Conservation (phyloP, 1,140 invertebrate genomes). For the Procambarus clarkii region DNA sequence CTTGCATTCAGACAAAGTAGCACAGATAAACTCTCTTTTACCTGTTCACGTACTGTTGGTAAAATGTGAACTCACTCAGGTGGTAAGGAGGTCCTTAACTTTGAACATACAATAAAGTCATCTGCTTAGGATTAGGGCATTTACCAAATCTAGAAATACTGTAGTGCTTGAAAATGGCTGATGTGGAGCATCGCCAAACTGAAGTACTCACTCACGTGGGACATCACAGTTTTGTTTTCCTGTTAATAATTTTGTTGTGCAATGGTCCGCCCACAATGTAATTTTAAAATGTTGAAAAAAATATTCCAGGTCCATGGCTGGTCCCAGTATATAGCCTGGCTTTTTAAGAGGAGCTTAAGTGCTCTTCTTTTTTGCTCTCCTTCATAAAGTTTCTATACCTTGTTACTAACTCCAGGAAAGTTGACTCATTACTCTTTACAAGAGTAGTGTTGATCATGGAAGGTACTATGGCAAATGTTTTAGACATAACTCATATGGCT, state of each 20-base stretch:
- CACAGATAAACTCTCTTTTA: not conserved
- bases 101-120: not conserved
- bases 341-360: not conserved
- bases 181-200: constrained; percentile 4
- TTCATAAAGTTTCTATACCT: not conserved
- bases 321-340: constrained; percentile 4
- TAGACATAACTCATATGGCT: not conserved
- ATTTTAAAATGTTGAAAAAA: not conserved
- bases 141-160: not conserved
- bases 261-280: not conserved
- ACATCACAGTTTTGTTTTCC: not conserved
- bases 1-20: not conserved
- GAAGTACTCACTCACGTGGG: not conserved
- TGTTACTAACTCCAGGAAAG: not conserved
- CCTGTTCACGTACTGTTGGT: not conserved
- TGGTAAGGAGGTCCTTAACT: not conserved
- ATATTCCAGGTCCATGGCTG: not conserved
- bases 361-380: not conserved
- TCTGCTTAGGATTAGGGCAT: not conserved
- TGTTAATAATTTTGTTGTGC: not conserved
- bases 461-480: not conserved
- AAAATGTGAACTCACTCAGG: not conserved
- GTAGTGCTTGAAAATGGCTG: not conserved
- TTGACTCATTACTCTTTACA: not conserved
- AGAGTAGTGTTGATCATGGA: not conserved